phyloP scores from a whole-genome alignment of 2,113 vertebrate species.

The Calyptomena viridis region DNA sequence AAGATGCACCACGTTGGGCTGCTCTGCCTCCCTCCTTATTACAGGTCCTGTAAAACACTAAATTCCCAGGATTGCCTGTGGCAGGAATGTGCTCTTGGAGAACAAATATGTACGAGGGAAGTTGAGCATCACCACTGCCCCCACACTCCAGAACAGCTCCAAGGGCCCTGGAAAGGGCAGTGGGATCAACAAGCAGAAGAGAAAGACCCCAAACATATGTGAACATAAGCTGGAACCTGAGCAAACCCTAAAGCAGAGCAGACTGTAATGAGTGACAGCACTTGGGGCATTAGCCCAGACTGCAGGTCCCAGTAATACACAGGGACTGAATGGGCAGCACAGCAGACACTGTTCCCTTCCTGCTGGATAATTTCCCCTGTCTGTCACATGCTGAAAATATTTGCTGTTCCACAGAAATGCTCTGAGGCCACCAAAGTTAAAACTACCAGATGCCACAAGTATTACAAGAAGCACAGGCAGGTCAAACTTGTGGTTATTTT shows the following conservation, averaged over 20 bases:
- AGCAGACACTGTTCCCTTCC: background rate
- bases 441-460: background rate
- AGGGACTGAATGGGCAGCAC: background rate
- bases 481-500: background rate
- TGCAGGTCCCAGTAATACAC: background rate
- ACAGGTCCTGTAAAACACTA: background rate
- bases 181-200: background rate
- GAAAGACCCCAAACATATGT: background rate
- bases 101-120: background rate
- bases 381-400: background rate
- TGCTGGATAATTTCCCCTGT: background rate
- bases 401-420: background rate
- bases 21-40: background rate
- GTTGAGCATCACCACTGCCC: background rate
- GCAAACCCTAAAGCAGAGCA: background rate
- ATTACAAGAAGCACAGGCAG: background rate
- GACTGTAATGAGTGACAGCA: background rate
- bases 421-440: background rate
- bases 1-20: background rate
- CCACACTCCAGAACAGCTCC: background rate
- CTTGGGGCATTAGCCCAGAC: background rate
- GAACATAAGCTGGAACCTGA: background rate
- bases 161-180: background rate
- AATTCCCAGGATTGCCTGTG: background rate
- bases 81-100: background rate